Conservation (phyloP, 1,140 invertebrate genomes). For the Helicoverpa armigera region DNA sequence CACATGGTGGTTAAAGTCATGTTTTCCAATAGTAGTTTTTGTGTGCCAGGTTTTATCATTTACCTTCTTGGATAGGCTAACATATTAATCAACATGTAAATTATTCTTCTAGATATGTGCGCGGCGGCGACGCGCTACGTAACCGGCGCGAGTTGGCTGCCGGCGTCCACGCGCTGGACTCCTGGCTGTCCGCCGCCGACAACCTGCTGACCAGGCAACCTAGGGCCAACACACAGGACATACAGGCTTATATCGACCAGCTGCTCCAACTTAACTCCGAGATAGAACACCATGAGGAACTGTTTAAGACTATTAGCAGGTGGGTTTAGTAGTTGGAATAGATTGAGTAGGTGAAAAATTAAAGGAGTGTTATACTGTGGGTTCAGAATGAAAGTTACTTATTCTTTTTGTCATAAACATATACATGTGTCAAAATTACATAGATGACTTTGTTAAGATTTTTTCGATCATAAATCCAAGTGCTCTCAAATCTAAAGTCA, state of each 20-base stretch:
- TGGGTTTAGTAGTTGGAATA: slow-evolving; percentile 52
- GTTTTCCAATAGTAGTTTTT: too few relatives aligned
- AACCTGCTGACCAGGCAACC: slow-evolving; percentile 89
- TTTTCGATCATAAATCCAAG: too few relatives aligned
- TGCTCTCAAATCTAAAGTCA: too few relatives aligned
- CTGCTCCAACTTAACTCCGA: slow-evolving; percentile 93
- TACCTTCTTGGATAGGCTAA: too few relatives aligned
- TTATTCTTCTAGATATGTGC: slow-evolving; percentile 89
- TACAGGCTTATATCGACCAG: slow-evolving; percentile 93
- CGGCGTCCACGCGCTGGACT: slow-evolving; percentile 91
- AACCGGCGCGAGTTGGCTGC: slow-evolving; percentile 93
- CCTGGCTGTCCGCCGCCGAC: slow-evolving; percentile 94
- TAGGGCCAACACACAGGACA: slow-evolving; percentile 91
- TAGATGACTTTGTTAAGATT: too few relatives aligned
- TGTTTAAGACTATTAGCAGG: slow-evolving; percentile 92
- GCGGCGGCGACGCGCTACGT: slow-evolving; percentile 94
- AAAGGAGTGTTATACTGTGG: too few relatives aligned
- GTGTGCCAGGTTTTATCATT: too few relatives aligned
- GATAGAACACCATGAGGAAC: slow-evolving; percentile 94
- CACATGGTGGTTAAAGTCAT: too few relatives aligned
- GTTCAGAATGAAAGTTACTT: too few relatives aligned
- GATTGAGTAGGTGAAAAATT: neutral
- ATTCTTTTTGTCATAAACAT: too few relatives aligned
- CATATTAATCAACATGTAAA: too few relatives aligned
- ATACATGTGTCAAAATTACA: too few relatives aligned